Evolutionary conservation across 2,888 invertebrate genomes (phyloP).

Genomic region (Ectropis crepuscularia): DNA sequence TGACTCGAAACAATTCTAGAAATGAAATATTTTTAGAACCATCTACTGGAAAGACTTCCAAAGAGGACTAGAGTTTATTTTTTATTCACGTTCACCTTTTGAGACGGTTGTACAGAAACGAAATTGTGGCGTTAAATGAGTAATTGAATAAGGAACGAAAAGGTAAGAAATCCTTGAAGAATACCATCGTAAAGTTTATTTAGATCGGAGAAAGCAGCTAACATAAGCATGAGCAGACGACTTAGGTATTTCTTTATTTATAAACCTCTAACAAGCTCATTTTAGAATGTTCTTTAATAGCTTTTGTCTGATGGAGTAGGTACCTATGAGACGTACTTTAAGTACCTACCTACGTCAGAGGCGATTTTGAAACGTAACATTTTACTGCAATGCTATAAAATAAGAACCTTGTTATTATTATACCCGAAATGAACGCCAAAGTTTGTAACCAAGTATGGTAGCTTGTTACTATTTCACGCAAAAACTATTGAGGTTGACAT

Average conservation of each 20-base stretch:
- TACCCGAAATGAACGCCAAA: too few relatives aligned
- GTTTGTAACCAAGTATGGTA: too few relatives aligned
- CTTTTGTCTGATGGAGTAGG: too few relatives aligned
- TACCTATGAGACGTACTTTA: too few relatives aligned
- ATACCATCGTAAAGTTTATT: slow-evolving; percentile 17
- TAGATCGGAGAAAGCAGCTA: slow-evolving; percentile 12
- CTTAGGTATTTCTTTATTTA: not conserved
- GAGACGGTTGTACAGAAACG: slow-evolving; percentile 35
- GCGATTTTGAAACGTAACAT: too few relatives aligned
- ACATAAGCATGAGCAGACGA: slow-evolving; percentile 8
- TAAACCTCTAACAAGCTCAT: too few relatives aligned
- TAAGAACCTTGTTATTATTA: too few relatives aligned
- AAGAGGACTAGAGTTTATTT: slow-evolving; percentile 62
- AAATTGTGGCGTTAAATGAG: slow-evolving; percentile 38
- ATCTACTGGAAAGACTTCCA: slow-evolving; percentile 78
- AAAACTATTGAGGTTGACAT: too few relatives aligned
- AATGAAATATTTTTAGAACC: slow-evolving; percentile 81
- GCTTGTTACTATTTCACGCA: too few relatives aligned
- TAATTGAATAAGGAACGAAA: slow-evolving; percentile 32
- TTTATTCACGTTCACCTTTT: slow-evolving; percentile 60
- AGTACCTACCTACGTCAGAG: too few relatives aligned
- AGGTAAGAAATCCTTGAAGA: slow-evolving; percentile 16
- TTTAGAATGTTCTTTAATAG: too few relatives aligned
- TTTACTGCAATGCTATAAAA: too few relatives aligned
- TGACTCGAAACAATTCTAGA: slow-evolving; percentile 77